Evolutionary conservation across 2,797 vertebrate genomes (phyloP).

Genomic region (Chrosomus eos): DNA sequence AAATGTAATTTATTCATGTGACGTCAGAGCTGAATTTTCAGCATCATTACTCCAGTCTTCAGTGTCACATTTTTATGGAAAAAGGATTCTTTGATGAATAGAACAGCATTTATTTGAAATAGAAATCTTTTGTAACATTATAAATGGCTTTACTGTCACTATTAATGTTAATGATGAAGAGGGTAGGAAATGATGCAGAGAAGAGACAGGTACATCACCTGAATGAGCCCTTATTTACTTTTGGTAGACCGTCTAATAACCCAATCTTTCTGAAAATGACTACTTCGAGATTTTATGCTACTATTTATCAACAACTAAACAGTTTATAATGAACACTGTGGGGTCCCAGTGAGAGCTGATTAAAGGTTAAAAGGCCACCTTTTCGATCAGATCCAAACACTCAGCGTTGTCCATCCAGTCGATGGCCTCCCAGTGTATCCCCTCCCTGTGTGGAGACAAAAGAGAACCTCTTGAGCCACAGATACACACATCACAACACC

Average conservation of each 20-base stretch:
- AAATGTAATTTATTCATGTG: neutral
- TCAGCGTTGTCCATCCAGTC: constrained; percentile 89
- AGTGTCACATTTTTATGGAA: neutral
- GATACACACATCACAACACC: constrained; percentile 63
- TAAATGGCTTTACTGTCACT: neutral
- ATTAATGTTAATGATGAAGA: neutral
- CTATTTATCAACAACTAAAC: neutral
- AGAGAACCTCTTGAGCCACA: constrained; percentile 44
- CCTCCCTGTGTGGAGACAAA: constrained; percentile 72
- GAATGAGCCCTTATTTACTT: neutral
- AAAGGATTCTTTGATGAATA: neutral
- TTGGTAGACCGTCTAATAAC: neutral
- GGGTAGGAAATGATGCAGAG: neutral
- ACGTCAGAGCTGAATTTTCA: neutral
- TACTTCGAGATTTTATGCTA: neutral
- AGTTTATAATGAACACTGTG: neutral
- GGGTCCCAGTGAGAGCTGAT: neutral
- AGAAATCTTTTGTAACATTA: neutral
- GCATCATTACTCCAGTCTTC: neutral
- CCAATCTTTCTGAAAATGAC: neutral
- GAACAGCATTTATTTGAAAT: neutral
- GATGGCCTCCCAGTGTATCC: constrained; percentile 84
- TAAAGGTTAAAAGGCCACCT: constrained; percentile 71
- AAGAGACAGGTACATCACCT: neutral
- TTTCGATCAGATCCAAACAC: constrained; percentile 84